These are phyloP conservation scores for Hartigia nigra DNA, from an alignment of 2,888 invertebrate species.

Conservation along the genomic window DNA sequence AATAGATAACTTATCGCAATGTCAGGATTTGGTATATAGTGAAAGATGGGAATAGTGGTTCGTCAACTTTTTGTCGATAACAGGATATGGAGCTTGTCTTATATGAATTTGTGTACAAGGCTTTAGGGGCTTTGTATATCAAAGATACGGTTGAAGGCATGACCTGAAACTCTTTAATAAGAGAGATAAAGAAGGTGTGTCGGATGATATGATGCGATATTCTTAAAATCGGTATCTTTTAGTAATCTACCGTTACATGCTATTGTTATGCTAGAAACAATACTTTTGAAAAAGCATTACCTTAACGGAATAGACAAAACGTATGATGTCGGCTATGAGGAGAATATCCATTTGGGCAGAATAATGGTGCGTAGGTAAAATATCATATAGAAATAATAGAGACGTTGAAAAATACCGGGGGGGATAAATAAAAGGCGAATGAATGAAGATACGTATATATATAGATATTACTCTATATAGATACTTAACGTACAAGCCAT, in stretches of 20 bases:
- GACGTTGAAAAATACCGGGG: not conserved
- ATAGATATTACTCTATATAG: not conserved
- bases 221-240: not conserved
- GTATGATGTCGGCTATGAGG: not conserved
- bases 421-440: not conserved
- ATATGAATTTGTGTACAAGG: not conserved
- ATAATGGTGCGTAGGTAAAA: not conserved
- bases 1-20: too few species aligned
- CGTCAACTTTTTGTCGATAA: not conserved
- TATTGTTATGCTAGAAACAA: not conserved
- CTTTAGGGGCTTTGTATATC: not conserved
- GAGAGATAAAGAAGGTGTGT: too few species aligned
- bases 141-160: not conserved
- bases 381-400: not conserved
- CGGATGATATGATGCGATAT: not conserved
- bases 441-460: not conserved
- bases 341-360: not conserved
- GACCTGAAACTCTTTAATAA: not conserved
- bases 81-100: not conserved
- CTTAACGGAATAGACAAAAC: not conserved
- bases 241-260: not conserved
- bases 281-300: not conserved
- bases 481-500: not conserved
- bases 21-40: not conserved
- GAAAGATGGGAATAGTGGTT: not conserved